Evolutionary conservation across 1,140 invertebrate genomes (phyloP).

Genomic region (Pteromalus puparum): DNA sequence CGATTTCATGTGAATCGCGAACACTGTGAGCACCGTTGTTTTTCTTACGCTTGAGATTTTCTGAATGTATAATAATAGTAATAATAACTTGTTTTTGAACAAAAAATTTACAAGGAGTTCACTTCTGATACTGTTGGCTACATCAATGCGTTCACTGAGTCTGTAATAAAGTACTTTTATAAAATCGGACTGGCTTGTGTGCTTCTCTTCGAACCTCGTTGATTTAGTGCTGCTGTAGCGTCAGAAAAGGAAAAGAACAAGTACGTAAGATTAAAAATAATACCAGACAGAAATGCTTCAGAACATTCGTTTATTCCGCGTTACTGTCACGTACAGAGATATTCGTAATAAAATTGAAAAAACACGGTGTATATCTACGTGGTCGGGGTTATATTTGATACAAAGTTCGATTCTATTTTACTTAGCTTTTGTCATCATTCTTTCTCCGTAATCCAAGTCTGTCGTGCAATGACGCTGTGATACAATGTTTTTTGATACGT

Average conservation of each 20-base stretch:
- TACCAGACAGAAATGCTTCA: slow-evolving; percentile 39
- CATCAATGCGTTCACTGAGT: neutral
- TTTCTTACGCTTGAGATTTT: slow-evolving; percentile 16
- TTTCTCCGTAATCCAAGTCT: neutral
- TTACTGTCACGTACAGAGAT: slow-evolving; percentile 59
- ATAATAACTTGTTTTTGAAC: slow-evolving; percentile 20
- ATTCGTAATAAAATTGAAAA: slow-evolving; percentile 62
- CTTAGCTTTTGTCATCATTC: neutral
- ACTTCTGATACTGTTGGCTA: slow-evolving; percentile 2
- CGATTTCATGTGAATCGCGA: slow-evolving; percentile 17
- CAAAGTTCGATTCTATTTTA: slow-evolving; percentile 49
- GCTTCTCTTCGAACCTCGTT: neutral
- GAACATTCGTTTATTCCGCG: slow-evolving; percentile 59
- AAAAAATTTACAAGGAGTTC: slow-evolving; percentile 1
- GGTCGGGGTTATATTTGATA: slow-evolving; percentile 56
- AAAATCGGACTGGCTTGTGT: neutral
- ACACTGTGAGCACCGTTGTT: slow-evolving; percentile 14
- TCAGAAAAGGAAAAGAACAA: neutral
- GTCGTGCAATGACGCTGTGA: neutral
- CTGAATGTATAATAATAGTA: slow-evolving; percentile 12
- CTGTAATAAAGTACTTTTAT: slow-evolving; percentile 18
- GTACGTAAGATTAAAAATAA: neutral
- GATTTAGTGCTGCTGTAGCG: neutral
- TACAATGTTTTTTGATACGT: slow-evolving; percentile 9
- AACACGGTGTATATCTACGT: slow-evolving; percentile 58